These are phyloP conservation scores for Caracal caracal DNA, from an alignment of 2,113 vertebrate species.

Conservation along the genomic window DNA sequence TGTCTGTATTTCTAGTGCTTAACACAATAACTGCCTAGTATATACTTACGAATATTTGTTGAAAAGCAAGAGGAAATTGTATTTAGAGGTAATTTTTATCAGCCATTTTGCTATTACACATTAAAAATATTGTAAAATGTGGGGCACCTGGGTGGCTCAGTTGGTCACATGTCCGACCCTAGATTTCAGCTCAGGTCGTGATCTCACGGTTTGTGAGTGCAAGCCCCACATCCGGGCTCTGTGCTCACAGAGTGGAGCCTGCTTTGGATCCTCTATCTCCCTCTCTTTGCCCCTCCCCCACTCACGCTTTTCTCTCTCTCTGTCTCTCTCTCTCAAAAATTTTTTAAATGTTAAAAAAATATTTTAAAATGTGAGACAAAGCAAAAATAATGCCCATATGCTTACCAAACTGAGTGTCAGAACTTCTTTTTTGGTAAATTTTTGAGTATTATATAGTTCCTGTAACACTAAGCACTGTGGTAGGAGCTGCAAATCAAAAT, in stretches of 20 bases:
- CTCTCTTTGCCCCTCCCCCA: no score
- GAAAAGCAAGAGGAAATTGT: neutral
- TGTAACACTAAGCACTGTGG: neutral
- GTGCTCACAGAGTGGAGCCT: no score
- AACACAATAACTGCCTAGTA: neutral
- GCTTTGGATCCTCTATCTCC: no score
- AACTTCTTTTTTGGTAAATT: neutral
- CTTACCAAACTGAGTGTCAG: neutral
- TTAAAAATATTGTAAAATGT: neutral
- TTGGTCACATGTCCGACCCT: no score
- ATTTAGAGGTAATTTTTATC: neutral
- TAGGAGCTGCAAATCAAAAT: neutral
- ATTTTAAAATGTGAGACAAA: neutral
- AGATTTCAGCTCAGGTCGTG: no score
- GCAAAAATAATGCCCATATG: neutral
- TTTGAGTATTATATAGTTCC: neutral
- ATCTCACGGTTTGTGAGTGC: no score
- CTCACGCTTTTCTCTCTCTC: no score
- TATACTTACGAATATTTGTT: neutral
- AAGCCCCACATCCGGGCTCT: no score
- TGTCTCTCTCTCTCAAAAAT: no score
- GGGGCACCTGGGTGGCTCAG: neutral
- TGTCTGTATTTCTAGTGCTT: neutral
- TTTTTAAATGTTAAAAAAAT: neutral
- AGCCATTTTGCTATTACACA: neutral